Percentiles rank a stretch among this genome's conserved stretches.
phyloP scores from a whole-genome alignment of 2,113 vertebrate genomes.

The Pipra filicauda region DNA sequence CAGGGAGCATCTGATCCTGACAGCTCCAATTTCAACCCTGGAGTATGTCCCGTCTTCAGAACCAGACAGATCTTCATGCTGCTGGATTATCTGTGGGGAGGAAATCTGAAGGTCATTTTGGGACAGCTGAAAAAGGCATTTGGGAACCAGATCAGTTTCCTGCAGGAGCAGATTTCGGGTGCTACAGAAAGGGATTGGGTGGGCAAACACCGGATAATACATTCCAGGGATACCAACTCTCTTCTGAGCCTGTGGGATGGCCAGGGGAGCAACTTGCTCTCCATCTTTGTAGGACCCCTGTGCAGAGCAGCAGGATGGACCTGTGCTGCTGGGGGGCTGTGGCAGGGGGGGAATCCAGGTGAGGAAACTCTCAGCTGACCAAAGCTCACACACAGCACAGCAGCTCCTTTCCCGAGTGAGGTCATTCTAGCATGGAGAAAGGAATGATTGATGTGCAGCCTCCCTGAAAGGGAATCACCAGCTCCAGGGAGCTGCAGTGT shows the following conservation, averaged over 20 bases:
- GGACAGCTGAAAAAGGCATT: not conserved
- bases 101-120: not conserved
- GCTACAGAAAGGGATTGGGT: not conserved
- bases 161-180: not conserved
- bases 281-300: not conserved
- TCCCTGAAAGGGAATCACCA: not conserved
- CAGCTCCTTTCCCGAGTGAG: not conserved
- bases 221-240: not conserved
- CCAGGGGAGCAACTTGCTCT: accelerated
- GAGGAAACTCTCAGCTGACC: not conserved
- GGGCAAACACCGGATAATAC: not conserved
- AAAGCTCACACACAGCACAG: not conserved
- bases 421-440: not conserved
- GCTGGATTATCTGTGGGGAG: not conserved
- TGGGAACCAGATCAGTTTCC: not conserved
- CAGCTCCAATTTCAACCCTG: not conserved
- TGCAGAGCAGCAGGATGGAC: not conserved
- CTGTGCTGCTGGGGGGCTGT: not conserved
- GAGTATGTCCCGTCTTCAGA: accelerated
- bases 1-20: not conserved
- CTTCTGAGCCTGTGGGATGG: accelerated
- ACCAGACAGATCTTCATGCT: not conserved
- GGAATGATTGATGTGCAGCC: not conserved
- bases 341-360: not conserved
- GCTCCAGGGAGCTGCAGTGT: not conserved